A percentile compares a stretch with the other conserved stretches of the same genome.
phyloP scores from a whole-genome alignment of 2,797 vertebrate genomes.

The Cirrhinus molitorella region DNA sequence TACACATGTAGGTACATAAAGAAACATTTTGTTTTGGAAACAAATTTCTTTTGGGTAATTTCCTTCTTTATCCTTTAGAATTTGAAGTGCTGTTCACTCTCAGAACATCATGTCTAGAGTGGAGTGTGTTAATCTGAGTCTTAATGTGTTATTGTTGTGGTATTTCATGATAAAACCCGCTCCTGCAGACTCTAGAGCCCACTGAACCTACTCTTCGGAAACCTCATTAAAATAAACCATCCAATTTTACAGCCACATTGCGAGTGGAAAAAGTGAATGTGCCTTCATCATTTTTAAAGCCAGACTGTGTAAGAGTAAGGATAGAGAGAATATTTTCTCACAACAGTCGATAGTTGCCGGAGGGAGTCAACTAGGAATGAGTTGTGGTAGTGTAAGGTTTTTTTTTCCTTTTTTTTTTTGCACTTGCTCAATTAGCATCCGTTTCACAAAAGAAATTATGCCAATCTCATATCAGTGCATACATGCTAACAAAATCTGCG shows the following conservation, averaged over 20 bases:
- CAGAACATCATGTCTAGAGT: background rate
- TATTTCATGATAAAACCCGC: constrained; percentile 4
- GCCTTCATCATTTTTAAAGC: constrained; percentile 6
- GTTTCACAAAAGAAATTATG: background rate
- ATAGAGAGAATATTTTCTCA: constrained; percentile 6
- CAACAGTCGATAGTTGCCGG: background rate
- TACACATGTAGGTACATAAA: background rate
- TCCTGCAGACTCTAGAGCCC: constrained; percentile 55
- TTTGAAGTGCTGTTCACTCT: constrained; percentile 7
- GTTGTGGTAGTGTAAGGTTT: background rate
- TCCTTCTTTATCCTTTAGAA: background rate
- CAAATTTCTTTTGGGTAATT: background rate
- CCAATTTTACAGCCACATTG: constrained; percentile 62
- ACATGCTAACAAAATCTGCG: background rate
- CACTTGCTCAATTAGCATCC: background rate
- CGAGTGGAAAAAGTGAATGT: background rate
- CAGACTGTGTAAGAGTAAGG: background rate
- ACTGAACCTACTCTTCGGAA: constrained; percentile 63
- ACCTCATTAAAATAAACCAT: constrained; percentile 68
- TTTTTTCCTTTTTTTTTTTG: background rate
- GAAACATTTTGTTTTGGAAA: background rate
- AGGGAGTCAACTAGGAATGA: background rate
- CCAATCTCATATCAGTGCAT: background rate
- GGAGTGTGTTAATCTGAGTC: constrained; percentile 9
- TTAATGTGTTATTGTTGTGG: constrained; percentile 36